Base-by-base conservation (phyloP, 2,113 vertebrate genomes). In the Thinocorus orbignyianus region DNA sequence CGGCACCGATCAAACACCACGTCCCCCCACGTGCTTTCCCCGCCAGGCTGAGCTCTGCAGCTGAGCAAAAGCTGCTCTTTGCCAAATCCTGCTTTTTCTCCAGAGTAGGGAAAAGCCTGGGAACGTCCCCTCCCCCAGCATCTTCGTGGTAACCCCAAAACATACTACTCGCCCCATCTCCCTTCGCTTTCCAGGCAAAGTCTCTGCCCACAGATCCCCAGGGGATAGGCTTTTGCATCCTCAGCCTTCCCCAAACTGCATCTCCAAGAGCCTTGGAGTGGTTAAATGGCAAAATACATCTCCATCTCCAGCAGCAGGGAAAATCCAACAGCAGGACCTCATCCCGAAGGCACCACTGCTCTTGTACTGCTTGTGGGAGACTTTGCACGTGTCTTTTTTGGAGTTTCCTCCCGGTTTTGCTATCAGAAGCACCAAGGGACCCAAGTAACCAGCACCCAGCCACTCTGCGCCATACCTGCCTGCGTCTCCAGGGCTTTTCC, bases 121-220 rank as follows among this genome's bases (percentile, higher is more conserved):
- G 57, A 77, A n/a, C 0, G 0, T n/a, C 31, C 35, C 2, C 18
- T 22, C 20, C 8, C 26, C 61, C 9, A 1, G 11, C 31, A 18
- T 35, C 28, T 31, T 33, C 2, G 0, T 13, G 8, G 11, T 11
- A 25, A 4, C 41, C 41, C 35, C n/a, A n/a, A 25, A 42, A 23
- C 18, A 4, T 3, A 0, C 10, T 0, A 0, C 19, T 33, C 15
- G 11, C 22, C 22, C 5, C 33, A 8, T 3, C 33, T 77, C 64
- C 33, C 28, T 62, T 49, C 2, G 1, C 52, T 72, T 60, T 19
- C 58, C 30, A 41, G 72, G 39, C 20, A 78, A 17, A 78, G 14
- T 30, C 4, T 1, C 44, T 24, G 26, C 55, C 41, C 24, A 10
- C 61, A 42, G 41, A 68, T 12, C 9, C 61, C 3, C 0, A 25